phyloP scores from a whole-genome alignment of 1,140 invertebrate species.

The Eupristina koningsbergeri region DNA sequence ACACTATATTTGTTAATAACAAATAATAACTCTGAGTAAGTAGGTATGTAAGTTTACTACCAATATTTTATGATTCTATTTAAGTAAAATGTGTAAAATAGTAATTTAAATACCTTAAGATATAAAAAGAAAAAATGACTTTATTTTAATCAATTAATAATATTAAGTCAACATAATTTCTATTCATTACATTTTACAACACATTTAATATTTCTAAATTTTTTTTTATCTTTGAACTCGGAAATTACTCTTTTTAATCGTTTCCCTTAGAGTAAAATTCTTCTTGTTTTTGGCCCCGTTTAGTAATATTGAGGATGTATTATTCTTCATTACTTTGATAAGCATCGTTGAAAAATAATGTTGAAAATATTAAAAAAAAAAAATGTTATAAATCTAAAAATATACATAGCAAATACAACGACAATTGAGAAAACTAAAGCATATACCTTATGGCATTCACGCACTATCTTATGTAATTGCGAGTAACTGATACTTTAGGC shows the following conservation, averaged over 20 bases:
- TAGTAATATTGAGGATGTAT: not conserved
- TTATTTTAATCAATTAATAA: not conserved
- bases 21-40: slow-evolving; percentile 19
- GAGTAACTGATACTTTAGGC: not conserved
- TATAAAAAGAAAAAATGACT: not conserved
- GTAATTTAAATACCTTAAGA: slow-evolving; percentile 3
- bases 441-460: not conserved
- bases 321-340: not conserved
- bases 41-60: slow-evolving; percentile 4
- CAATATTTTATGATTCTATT: slow-evolving; percentile 13
- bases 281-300: not conserved
- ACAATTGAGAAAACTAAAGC: not conserved
- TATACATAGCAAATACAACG: not conserved
- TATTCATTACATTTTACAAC: not conserved
- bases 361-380: not conserved
- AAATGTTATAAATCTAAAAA: slow-evolving; percentile 23
- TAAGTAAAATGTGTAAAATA: not conserved
- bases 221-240: not conserved
- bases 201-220: slow-evolving; percentile 13
- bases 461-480: slow-evolving; percentile 8
- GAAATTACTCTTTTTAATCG: not conserved
- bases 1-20: slow-evolving; percentile 25
- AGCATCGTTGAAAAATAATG: not conserved
- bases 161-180: not conserved
- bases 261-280: not conserved